phyloP scores from a whole-genome alignment of 2,113 vertebrate genomes.

The Asarcornis scutulata region DNA sequence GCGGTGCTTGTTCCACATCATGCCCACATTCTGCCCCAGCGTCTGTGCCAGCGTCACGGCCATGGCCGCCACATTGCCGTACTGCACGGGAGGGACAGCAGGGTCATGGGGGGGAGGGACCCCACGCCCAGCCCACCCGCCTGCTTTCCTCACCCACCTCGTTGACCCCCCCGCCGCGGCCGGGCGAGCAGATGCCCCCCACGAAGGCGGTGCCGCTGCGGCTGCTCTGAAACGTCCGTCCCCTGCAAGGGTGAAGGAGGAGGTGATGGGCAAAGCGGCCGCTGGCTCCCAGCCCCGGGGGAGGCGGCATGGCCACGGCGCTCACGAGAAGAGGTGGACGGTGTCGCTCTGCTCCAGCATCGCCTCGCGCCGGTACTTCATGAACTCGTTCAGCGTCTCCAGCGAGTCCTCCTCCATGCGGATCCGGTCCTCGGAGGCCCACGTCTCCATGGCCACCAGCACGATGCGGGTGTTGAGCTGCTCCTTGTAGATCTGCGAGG shows the following conservation, averaged over 20 bases:
- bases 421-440: conserved; percentile 89
- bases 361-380: conserved; percentile 89
- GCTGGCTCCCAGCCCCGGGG: accelerated
- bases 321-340: conserved; percentile 93
- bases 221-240: conserved; percentile 90
- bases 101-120: background rate
- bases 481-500: conserved; percentile 90
- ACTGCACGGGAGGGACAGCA: conserved; percentile 70
- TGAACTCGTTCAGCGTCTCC: conserved; percentile 87
- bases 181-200: conserved; percentile 87
- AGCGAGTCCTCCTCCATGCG: conserved; percentile 85
- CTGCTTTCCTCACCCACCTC: conserved; percentile 76
- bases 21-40: conserved; percentile 94
- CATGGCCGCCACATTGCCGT: conserved; percentile 89
- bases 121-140: conserved; percentile 62
- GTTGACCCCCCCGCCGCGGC: conserved; percentile 86
- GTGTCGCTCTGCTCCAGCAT: conserved; percentile 86
- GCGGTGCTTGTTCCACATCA: conserved; percentile 94
- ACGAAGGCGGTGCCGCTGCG: conserved; percentile 91
- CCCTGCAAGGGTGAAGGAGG: conserved; percentile 73
- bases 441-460: conserved; percentile 96
- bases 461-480: conserved; percentile 96
- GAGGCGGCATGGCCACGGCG: accelerated
- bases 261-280: background rate
- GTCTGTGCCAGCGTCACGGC: conserved; percentile 92